Evolutionary conservation across 2,888 invertebrate genomes (phyloP).

Genomic region (Lordiphosa fenestrarum): DNA sequence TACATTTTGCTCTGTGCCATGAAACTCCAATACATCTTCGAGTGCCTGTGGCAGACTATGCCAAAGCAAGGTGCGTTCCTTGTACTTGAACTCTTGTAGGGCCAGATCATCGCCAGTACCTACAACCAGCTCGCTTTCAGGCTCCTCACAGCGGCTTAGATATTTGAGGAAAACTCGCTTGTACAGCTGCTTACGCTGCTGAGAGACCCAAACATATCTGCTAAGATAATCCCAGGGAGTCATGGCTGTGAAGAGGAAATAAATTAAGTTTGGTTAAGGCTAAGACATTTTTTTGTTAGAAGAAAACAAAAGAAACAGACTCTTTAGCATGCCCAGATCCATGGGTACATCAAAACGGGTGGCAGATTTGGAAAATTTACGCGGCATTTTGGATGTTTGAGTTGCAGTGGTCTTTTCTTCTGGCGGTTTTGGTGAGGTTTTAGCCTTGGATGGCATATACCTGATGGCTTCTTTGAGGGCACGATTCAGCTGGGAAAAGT

Average conservation of each 20-base stretch:
- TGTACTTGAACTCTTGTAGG: slow-evolving; percentile 61
- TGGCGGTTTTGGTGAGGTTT: slow-evolving; percentile 31
- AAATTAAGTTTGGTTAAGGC: not conserved
- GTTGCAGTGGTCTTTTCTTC: slow-evolving; percentile 60
- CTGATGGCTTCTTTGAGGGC: slow-evolving; percentile 78
- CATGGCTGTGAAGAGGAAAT: slow-evolving; percentile 81
- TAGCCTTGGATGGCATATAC: slow-evolving; percentile 67
- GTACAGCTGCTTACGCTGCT: slow-evolving; percentile 82
- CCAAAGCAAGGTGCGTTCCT: slow-evolving; percentile 74
- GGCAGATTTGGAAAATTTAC: slow-evolving; percentile 88
- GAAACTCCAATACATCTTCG: slow-evolving; percentile 79
- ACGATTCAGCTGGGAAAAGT: slow-evolving; percentile 78
- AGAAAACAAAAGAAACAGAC: slow-evolving; percentile 19
- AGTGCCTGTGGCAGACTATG: slow-evolving; percentile 77
- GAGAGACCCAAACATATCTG: slow-evolving; percentile 84
- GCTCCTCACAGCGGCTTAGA: slow-evolving; percentile 70
- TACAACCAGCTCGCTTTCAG: slow-evolving; percentile 42
- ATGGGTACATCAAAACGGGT: slow-evolving; percentile 89
- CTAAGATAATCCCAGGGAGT: slow-evolving; percentile 87
- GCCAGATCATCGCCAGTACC: slow-evolving; percentile 49
- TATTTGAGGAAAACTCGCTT: slow-evolving; percentile 82
- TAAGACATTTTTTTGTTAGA: not conserved
- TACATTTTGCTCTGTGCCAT: slow-evolving; percentile 78
- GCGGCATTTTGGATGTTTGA: slow-evolving; percentile 82
- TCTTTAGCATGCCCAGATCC: slow-evolving; percentile 82